Base-by-base conservation (phyloP, 2,113 vertebrate genomes). In the Phoenicopterus ruber region DNA sequence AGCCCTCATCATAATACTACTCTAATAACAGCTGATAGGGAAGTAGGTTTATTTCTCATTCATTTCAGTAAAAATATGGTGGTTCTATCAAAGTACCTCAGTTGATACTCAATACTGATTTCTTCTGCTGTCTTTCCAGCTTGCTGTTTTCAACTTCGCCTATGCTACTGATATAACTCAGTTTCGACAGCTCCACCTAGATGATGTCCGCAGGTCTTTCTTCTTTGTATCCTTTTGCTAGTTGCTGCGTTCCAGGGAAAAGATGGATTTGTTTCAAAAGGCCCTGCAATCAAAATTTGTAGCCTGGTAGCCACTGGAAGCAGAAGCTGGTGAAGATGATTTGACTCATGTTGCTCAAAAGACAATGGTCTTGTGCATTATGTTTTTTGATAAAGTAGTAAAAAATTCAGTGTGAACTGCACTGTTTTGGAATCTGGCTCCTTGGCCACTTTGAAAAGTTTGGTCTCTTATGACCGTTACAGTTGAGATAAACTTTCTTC, bases 181-280 rank as follows among this genome's bases (percentile, higher is more conserved):
- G 94, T 97, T 99, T 93, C 98, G 99, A 72, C 98, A 99, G 78
- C 98, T 99, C 29, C 98, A 96, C 93, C 81, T 98, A 31, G 99
- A 99, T 72, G 99, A 99, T 9, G 90, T 99, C 92, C 98, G 99
- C 63, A 98, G 99, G 97, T 99, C 99, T 18, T 99, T 99, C 95
- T 99, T 99, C 97, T 99, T 99, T 91, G 99, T 99, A 99, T 99
- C 99, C 99, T 98, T 98, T 95, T 58, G 21, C 73, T 32, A 8
- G 17, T 78, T 57, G 32, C 85, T 93, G 58, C 18, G 6, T 88
- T 92, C 77, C 57, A 44, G 42, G n/a, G 21, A 22, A 6, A 67
- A 82, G 28, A 70, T 26, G 29, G 36, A 20, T 46, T 74, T 69
- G 28, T 73, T 91, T 82, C 78, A 73, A 34, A 94, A 82, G 36